Evolutionary conservation across 2,888 invertebrate species (phyloP).

Genomic region (Drosophila siamana): DNA sequence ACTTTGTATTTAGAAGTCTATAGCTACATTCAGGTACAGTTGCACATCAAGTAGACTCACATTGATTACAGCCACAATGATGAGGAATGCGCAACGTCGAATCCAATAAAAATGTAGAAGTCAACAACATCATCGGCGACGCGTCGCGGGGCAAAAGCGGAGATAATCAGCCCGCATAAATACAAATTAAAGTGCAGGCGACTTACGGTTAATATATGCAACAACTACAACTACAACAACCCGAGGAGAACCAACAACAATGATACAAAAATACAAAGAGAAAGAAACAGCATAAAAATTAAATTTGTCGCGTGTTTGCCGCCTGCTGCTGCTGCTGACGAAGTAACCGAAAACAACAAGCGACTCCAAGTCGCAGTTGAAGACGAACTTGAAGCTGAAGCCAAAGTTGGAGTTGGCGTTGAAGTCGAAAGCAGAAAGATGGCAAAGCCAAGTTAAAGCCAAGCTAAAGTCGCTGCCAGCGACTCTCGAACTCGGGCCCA

Average conservation of each 20-base stretch:
- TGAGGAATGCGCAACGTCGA: constrained; percentile 42
- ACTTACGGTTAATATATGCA: constrained; percentile 72
- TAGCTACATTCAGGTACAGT: constrained; percentile 55
- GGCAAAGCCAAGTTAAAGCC: constrained; percentile 17
- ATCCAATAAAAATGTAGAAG: constrained; percentile 60
- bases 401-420: constrained; percentile 14
- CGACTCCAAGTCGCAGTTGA: constrained; percentile 9
- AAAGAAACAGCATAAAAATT: constrained; percentile 71
- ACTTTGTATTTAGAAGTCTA: no score
- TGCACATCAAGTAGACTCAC: constrained; percentile 34
- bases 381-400: constrained; percentile 5
- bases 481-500: constrained; percentile 37
- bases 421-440: background rate
- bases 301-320: constrained; percentile 81
- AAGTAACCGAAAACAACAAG: constrained; percentile 51
- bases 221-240: constrained; percentile 30
- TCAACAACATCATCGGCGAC: constrained; percentile 59
- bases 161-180: constrained; percentile 77
- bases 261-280: constrained; percentile 52
- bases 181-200: constrained; percentile 76
- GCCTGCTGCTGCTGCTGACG: constrained; percentile 65
- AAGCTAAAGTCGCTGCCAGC: constrained; percentile 14
- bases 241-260: constrained; percentile 23
- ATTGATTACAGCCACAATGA: constrained; percentile 31
- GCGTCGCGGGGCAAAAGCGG: background rate